Base-by-base conservation (phyloP, 2,113 vertebrate species). In the Chrysochloris asiatica region DNA sequence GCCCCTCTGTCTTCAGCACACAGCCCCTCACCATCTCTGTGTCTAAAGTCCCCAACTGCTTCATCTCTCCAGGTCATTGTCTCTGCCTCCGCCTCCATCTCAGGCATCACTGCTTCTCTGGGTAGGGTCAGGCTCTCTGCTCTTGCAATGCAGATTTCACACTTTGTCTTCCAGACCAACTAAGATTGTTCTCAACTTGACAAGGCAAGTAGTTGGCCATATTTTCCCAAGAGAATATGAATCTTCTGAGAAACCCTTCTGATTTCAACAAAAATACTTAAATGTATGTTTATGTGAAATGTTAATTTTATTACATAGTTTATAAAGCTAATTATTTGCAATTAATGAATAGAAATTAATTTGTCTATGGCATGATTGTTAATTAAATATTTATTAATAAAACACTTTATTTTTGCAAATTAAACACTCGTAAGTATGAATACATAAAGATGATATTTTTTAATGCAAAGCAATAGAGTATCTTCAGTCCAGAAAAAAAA, bases 111-210 rank as follows among this genome's bases (percentile, higher is more conserved):
- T n/a, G n/a, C n/a, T n/a, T n/a, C n/a, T n/a, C n/a, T n/a, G n/a
- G n/a, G n/a, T n/a, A n/a, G n/a, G n/a, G n/a, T n/a, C n/a, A n/a
- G n/a, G n/a, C n/a, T n/a, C n/a, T n/a, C n/a, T n/a, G n/a, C n/a
- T n/a, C n/a, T 78, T 86, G 3, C 12, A 83, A 11, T 94, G 47
- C 6, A 89, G 8, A 78, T 38, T 84, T 83, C 90, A n/a, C 47
- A 75, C 0, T 63, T 93, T 82, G 6, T 87, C 54, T 91, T 28
- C 16, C 5, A 63, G 72, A 48, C 33, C 30, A 90, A 63, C 36
- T 76, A 69, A 80, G 17, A 9, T 81, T 38, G 59, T 95, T 83
- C 67, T 93, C 50, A 16, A 91, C n/a, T 61, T 89, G 67, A 48
- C 5, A 87, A 81, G 30, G 80, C 4, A 89, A 4, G 10, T 2